Percentiles rank a stretch among this genome's conserved stretches.
Evolutionary conservation across 2,888 invertebrate genomes (phyloP).

Genomic region (Ennomos fuscantarius): DNA sequence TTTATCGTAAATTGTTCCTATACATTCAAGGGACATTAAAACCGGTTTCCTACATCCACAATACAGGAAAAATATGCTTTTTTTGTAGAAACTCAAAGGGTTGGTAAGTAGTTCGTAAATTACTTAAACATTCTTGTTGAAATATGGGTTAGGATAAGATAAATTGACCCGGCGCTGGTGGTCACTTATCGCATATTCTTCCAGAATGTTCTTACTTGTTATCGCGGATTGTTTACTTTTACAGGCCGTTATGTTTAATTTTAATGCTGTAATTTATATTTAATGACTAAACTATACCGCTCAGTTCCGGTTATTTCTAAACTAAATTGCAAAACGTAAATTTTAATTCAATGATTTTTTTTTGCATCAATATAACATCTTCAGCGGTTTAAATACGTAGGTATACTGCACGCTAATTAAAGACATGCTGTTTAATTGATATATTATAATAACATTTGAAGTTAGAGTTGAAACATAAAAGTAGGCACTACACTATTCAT

Average conservation of each 20-base stretch:
- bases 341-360: background rate
- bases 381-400: no score
- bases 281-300: conserved; percentile 7
- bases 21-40: conserved; percentile 45
- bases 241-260: conserved; percentile 17
- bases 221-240: conserved; percentile 17
- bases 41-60: conserved; percentile 68
- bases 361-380: background rate
- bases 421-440: no score
- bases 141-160: conserved; percentile 15
- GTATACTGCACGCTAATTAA: no score
- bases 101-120: conserved; percentile 11
- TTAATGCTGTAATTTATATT: conserved; percentile 7
- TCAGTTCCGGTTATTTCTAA: conserved; percentile 14
- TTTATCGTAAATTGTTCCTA: conserved; percentile 45
- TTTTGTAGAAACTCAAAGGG: conserved; percentile 52
- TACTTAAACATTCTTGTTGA: conserved; percentile 4
- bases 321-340: background rate
- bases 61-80: conserved; percentile 44
- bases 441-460: no score
- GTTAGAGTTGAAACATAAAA: no score
- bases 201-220: conserved; percentile 19
- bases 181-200: conserved; percentile 19
- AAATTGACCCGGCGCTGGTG: conserved; percentile 13
- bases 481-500: no score